phyloP scores from a whole-genome alignment of 2,888 invertebrate genomes.

The Eupithecia pulchellata region DNA sequence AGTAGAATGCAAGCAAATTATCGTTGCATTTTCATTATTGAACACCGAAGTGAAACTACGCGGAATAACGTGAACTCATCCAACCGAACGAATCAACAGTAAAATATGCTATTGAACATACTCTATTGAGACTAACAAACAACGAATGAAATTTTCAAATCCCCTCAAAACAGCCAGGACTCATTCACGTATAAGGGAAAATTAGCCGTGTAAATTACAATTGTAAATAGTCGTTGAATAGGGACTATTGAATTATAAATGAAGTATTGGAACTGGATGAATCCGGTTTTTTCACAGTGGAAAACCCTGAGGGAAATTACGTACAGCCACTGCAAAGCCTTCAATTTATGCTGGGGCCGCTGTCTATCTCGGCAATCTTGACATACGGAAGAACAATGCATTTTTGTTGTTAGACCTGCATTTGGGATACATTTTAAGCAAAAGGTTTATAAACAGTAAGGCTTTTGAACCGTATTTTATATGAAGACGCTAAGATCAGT shows the following conservation, averaged over 20 bases:
- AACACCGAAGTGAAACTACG: slow-evolving; percentile 9
- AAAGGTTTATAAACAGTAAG: neutral
- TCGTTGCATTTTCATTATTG: slow-evolving; percentile 10
- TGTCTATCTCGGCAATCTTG: slow-evolving; percentile 72
- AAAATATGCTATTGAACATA: slow-evolving; percentile 24
- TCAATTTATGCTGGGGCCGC: slow-evolving; percentile 78
- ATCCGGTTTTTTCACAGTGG: slow-evolving; percentile 66
- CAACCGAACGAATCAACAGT: slow-evolving; percentile 15
- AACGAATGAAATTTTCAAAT: slow-evolving; percentile 54
- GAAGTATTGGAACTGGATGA: slow-evolving; percentile 69
- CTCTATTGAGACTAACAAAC: slow-evolving; percentile 35
- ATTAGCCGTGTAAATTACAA: slow-evolving; percentile 69
- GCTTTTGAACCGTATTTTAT: neutral
- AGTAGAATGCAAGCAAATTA: slow-evolving; percentile 13
- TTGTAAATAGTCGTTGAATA: slow-evolving; percentile 66
- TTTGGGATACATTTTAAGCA: neutral
- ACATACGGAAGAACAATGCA: slow-evolving; percentile 71
- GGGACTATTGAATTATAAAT: slow-evolving; percentile 76
- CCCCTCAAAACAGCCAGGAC: slow-evolving; percentile 52
- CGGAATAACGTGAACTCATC: slow-evolving; percentile 10
- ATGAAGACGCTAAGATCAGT: too few relatives aligned
- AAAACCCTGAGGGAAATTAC: slow-evolving; percentile 80
- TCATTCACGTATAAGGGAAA: slow-evolving; percentile 56
- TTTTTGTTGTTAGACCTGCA: slow-evolving; percentile 49
- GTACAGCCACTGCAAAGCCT: slow-evolving; percentile 71